Evolutionary conservation across 2,888 invertebrate genomes (phyloP), one percentile per base, ranked within the genome.

Genomic region (Scaptomyza caliginosa): DNA sequence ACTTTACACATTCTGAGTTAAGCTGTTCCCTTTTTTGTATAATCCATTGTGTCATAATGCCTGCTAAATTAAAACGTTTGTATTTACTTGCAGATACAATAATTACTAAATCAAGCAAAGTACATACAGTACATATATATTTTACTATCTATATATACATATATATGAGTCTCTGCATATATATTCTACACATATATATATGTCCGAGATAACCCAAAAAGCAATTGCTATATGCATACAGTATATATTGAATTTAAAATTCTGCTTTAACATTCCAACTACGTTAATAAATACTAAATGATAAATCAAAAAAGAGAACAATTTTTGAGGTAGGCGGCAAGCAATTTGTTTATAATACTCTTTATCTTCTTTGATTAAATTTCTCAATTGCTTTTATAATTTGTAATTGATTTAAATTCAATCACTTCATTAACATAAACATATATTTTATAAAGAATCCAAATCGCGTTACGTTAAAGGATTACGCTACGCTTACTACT

Each of bases 41-140:
- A 50, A 24, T 46, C 30, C 10, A 24, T 58, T 54, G 30, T 67
- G 40, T 59, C 34, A 59, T 30, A 51, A 74, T 64, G 58, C 52
- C 66, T 65, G 77, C 79, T 81, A 81, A 83, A 84, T 75, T 74
- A 69, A 77, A 84, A 78, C 75, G 65, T 89, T 86, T 89, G 84
- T 88, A 79, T 89, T 82, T 90, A 85, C 82, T 90, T 90, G 79
- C 90, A 90, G 90, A 90, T 90, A 88, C 78, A 86, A 86, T 80
- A 87, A 90, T 88, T 90, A 89, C 84, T 89, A 89, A 86, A 65
- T 75, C 78, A 84, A 77, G 64, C 69, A 64, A 81, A 77, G 54
- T 71, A 75, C 66, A 78, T 63, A 67, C 59, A 74, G 65, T 74
- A 21, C 21, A 34, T 34, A 28, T 45, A 70, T 81, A 86, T 80